phyloP scores from a whole-genome alignment of 2,113 vertebrate genomes.

The Syngnathus scovelli region DNA sequence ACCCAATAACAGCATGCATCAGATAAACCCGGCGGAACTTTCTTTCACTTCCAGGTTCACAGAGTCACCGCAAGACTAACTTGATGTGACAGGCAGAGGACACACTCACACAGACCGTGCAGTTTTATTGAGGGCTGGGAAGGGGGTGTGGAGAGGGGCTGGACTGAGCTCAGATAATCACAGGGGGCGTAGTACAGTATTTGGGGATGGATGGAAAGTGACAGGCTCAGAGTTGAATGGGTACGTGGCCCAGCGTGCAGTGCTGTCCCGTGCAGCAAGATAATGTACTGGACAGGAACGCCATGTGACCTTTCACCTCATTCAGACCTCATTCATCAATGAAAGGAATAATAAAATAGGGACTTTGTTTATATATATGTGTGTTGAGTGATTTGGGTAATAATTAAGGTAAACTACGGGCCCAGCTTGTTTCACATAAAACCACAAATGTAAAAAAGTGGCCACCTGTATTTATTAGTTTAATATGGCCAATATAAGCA shows the following conservation, averaged over 20 bases:
- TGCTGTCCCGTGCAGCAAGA: constrained; percentile 57
- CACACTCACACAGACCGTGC: constrained; percentile 39
- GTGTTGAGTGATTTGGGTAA: neutral
- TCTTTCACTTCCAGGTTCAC: constrained; percentile 75
- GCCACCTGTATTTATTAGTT: neutral
- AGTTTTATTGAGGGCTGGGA: constrained; percentile 12
- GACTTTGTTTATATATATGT: neutral
- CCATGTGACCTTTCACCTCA: constrained; percentile 53
- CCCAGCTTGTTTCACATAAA: neutral
- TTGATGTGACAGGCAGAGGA: constrained; percentile 70
- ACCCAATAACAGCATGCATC: neutral
- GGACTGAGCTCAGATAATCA: constrained; percentile 79
- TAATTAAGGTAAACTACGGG: neutral
- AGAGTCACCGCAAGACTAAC: constrained; percentile 79
- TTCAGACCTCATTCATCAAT: constrained; percentile 37
- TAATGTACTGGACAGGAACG: constrained; percentile 59
- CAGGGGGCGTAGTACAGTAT: constrained; percentile 67
- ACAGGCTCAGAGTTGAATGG: constrained; percentile 82
- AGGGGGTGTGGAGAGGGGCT: constrained; percentile 38
- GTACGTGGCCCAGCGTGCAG: constrained; percentile 73
- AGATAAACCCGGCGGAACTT: constrained; percentile 69
- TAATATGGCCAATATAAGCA: neutral
- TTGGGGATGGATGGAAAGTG: constrained; percentile 81
- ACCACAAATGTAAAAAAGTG: too few relatives aligned
- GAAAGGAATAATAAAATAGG: constrained; percentile 16